phyloP scores from a whole-genome alignment of 2,888 invertebrate genomes.

The Neoscelio sp. region DNA sequence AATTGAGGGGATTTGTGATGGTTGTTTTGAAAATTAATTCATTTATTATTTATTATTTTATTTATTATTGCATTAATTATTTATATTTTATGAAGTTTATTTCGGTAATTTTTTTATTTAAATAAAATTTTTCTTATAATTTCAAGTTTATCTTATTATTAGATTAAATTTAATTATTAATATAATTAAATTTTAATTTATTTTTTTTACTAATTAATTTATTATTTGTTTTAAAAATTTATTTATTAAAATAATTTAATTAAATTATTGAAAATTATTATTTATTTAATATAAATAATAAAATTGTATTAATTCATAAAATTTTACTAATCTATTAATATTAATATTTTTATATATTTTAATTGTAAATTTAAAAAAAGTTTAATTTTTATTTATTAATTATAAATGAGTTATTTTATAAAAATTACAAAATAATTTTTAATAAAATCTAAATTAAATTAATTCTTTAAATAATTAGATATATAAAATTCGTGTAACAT shows the following conservation, averaged over 20 bases:
- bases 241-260: slow-evolving; percentile 82
- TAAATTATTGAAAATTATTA: slow-evolving; percentile 24
- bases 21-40: no score
- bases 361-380: slow-evolving; percentile 83
- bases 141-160: no score
- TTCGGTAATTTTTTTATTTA: no score
- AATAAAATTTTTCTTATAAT: no score
- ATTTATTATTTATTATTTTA: no score
- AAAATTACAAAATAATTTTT: slow-evolving; percentile 83
- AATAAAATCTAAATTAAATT: slow-evolving; percentile 85
- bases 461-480: slow-evolving; percentile 88
- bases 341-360: neutral
- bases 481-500: slow-evolving; percentile 88
- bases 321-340: no score
- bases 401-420: slow-evolving; percentile 8
- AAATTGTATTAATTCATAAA: slow-evolving; percentile 3
- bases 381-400: slow-evolving; percentile 77
- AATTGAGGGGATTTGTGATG: no score
- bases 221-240: slow-evolving; percentile 81
- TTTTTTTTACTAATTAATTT: slow-evolving; percentile 76
- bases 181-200: slow-evolving; percentile 55
- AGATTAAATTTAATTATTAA: slow-evolving; percentile 84
- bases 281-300: slow-evolving; percentile 82
- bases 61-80: no score
- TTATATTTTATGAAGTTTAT: no score